Conservation (phyloP, 2,888 invertebrate species). For the Leptopilina myrica region DNA sequence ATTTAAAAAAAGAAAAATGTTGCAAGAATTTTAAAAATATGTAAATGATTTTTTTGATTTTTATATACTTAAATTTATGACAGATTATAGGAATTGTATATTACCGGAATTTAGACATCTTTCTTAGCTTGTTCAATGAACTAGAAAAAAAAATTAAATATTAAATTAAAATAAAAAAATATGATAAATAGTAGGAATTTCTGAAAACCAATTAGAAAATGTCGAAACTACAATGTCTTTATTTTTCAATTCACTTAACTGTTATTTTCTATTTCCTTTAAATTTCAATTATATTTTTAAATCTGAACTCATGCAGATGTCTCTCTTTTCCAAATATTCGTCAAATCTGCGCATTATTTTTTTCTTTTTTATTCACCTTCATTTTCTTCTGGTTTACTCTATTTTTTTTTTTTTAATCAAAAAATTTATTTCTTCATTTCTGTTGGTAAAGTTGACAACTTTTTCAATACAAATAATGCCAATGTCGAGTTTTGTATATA, state of each 20-base stretch:
- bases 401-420: background rate
- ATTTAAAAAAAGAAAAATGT: background rate
- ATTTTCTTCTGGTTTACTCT: background rate
- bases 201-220: background rate
- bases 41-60: constrained; percentile 5
- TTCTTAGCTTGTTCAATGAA: background rate
- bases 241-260: background rate
- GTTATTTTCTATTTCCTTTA: background rate
- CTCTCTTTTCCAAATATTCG: background rate
- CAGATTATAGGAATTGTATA: constrained; percentile 9
- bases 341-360: background rate
- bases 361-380: background rate
- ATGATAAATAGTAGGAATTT: background rate
- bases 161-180: constrained; percentile 12
- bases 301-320: background rate
- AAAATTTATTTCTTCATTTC: background rate
- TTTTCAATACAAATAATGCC: background rate
- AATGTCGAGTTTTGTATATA: background rate
- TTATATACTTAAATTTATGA: constrained; percentile 15
- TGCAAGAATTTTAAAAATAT: constrained; percentile 5
- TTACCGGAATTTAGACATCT: constrained; percentile 4
- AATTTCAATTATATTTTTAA: background rate
- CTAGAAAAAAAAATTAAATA: background rate
- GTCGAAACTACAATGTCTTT: constrained; percentile 12
- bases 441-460: background rate